These are phyloP conservation scores for Nycticebus coucang DNA, from an alignment of 2,113 vertebrate genomes.

Conservation along the genomic window DNA sequence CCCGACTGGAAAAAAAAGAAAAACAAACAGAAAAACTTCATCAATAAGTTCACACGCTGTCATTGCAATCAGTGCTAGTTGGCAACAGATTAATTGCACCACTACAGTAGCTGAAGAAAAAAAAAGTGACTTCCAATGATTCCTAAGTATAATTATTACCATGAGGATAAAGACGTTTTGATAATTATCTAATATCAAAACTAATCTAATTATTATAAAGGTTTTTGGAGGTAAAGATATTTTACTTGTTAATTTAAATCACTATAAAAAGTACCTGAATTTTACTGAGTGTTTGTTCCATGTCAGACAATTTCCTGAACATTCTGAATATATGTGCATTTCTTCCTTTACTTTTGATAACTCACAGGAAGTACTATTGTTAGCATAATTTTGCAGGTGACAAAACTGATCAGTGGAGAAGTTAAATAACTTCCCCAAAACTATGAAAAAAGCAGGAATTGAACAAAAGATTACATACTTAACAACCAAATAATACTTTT, in stretches of 20 bases:
- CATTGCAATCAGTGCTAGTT: background rate
- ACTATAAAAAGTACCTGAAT: background rate
- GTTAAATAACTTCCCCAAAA: background rate
- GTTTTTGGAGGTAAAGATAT: background rate
- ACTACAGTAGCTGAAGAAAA: background rate
- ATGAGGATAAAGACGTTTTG: background rate
- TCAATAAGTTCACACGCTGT: background rate
- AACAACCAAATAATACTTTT: background rate
- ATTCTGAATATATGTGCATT: background rate
- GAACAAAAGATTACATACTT: background rate
- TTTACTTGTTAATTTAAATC: conserved; percentile 6
- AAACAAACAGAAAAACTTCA: background rate
- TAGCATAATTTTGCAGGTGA: conserved; percentile 23
- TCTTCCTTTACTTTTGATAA: conserved; percentile 33
- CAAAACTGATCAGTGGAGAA: background rate
- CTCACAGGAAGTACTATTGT: background rate
- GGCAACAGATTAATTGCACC: background rate
- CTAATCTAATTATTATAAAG: background rate
- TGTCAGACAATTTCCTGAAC: background rate
- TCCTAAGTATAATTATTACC: conserved; percentile 3
- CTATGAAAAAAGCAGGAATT: conserved; percentile 28
- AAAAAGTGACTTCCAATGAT: background rate
- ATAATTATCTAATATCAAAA: background rate
- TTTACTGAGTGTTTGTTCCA: background rate
- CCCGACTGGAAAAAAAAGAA: background rate